Evolutionary conservation across 2,113 vertebrate genomes (phyloP), one percentile per base, ranked within the genome.

Genomic region (Aspiorhynchus laticeps): DNA sequence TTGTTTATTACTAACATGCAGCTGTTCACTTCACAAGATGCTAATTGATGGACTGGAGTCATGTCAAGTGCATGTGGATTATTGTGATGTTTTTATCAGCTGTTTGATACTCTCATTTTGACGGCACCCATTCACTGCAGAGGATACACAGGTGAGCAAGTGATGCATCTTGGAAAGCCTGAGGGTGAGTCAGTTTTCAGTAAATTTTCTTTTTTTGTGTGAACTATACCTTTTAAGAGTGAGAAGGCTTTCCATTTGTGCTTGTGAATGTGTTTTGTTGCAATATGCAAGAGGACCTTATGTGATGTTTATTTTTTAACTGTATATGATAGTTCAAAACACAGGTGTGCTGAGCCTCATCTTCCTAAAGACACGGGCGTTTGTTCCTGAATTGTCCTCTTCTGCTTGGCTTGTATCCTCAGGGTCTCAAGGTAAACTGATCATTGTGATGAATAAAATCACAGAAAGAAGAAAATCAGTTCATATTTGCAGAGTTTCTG

Each of bases 351-450:
- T 91, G 15, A 91, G 92, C 80, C 86, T 92, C 0, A 0, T 93
- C 36, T 96, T 96, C 91, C 86, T 94, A 4, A 91, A 90, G 87
- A 90, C 88, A 17, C 41, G n/a, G 4, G 84, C 84, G 1, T 80
- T 89, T 88, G 90, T 87, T n/a, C 19, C 91, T 65, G 89, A 90
- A 0, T 88, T 90, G 81, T 89, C 87, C 19, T 90, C 85, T 3
- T 81, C 91, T 15, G 90, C 90, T 4, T 89, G 86, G 14, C 93
- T 96, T 6, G 26, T 96, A 84, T 94, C 95, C 36, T 95, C 87
- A 0, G 89, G 94, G 2, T 81, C 89, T 10, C 63, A 59, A 91
- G 95, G 95, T 95, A 87, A 91, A 65, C 26, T 24, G 15, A 88
- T 51, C 21, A 53, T 48, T 36, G n/a, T 24, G 8, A 15, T 41